Evolutionary conservation across 2,113 vertebrate species (phyloP), one percentile per base, ranked within the genome.

Genomic region (Malaclemys terrapin): DNA sequence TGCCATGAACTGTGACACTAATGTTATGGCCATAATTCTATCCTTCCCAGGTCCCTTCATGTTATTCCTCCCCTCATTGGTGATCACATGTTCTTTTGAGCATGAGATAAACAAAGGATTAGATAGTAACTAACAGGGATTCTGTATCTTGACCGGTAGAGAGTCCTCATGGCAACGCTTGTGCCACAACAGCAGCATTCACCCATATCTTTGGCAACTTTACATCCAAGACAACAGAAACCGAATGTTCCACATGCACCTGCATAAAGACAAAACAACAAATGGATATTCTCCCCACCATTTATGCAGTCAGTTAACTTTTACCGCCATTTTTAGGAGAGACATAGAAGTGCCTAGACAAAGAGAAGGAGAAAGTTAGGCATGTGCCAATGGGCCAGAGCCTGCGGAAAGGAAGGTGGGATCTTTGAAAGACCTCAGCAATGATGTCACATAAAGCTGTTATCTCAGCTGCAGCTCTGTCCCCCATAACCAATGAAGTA

Each of bases 131-230:
- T 96, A 57, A 99, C 99, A 0, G 88, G 94, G 93, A 99, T 99
- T 94, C 99, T 98, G 62, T 99, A 99, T 96, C 31, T 98, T 96
- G 99, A 99, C 95, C 98, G 97, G 98, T 99, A 99, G 38, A 99
- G 98, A 0, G 98, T 98, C 93, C 99, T 98, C 91, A 99, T 98
- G 12, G 99, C 38, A 85, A 98, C 94, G 0, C 8, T 91, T 19
- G 83, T 0, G 0, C 99, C 99, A 0, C 98, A 99, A 53, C 99
- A 29, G 91, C 98, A 99, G 96, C 98, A 99, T 97, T 99, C 98
- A 0, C 94, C 17, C 99, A 99, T 99, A 88, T 98, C 98, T 0
- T 47, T 8, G 1, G 99, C 99, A 45, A 99, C 97, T 65, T 98
- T 93, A 87, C 98, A 98, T 1, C 59, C 87, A 3, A 99, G 93